phyloP scores from a whole-genome alignment of 2,797 vertebrate species.

The Staurois parvus region DNA sequence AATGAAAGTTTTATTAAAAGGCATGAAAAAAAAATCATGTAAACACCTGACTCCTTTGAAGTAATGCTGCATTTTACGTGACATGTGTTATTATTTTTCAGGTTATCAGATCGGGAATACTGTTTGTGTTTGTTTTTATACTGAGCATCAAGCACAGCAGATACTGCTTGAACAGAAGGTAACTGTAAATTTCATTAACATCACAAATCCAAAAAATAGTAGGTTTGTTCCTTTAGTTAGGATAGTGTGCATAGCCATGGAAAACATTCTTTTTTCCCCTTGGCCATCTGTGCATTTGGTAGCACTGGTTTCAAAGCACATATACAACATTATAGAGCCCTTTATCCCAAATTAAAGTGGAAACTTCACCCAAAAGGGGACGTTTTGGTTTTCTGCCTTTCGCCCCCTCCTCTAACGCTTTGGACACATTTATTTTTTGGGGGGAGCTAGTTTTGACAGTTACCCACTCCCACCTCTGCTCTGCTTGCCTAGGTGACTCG shows the following conservation, averaged over 20 bases:
- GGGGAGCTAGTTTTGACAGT: too few relatives aligned
- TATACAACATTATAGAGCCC: neutral
- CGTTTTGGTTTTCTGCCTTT: too few relatives aligned
- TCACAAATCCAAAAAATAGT: too few relatives aligned
- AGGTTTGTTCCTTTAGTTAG: too few relatives aligned
- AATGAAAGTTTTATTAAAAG: constrained; percentile 6
- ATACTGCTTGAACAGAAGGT: too few relatives aligned
- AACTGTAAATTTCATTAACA: too few relatives aligned
- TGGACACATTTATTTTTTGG: too few relatives aligned
- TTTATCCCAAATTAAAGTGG: neutral
- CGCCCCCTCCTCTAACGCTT: too few relatives aligned
- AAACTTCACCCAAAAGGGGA: too few relatives aligned
- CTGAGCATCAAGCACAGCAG: neutral
- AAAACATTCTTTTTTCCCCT: neutral
- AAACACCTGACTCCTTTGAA: neutral
- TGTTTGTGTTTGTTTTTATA: neutral
- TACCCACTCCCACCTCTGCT: too few relatives aligned
- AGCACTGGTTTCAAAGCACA: neutral
- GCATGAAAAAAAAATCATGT: neutral
- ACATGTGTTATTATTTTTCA: neutral
- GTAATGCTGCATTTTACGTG: neutral
- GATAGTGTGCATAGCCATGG: too few relatives aligned
- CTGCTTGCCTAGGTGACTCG: too few relatives aligned
- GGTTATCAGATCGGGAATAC: neutral
- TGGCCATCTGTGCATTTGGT: neutral